Evolutionary conservation across 2,113 vertebrate genomes (phyloP).

Genomic region (Gymnogyps californianus): DNA sequence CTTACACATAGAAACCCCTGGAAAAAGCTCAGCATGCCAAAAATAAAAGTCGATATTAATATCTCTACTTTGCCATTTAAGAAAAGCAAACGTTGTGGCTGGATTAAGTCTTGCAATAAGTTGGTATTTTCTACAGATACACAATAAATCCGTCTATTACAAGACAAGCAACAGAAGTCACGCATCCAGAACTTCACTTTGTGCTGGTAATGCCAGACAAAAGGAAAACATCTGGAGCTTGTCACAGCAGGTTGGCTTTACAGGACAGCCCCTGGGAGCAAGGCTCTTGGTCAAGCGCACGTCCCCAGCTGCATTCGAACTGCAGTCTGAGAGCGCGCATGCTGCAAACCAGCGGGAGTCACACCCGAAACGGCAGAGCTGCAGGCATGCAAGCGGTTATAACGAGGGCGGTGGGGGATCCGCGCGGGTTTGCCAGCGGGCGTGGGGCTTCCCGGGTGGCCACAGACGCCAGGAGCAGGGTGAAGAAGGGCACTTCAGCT

Average conservation of each 20-base stretch:
- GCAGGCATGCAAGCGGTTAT: too few relatives aligned
- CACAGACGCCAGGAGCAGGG: not conserved
- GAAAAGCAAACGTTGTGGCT: too few relatives aligned
- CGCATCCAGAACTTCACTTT: not conserved
- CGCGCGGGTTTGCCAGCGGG: not conserved
- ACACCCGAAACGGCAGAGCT: too few relatives aligned
- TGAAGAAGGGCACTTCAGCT: not conserved
- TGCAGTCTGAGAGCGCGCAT: not conserved
- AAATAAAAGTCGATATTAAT: fast-evolving
- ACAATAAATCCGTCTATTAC: too few relatives aligned
- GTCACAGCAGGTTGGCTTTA: not conserved
- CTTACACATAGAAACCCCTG: too few relatives aligned
- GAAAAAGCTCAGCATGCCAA: too few relatives aligned
- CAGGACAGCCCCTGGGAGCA: not conserved
- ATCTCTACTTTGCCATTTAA: not conserved
- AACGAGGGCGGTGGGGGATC: not conserved
- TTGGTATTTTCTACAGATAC: not conserved
- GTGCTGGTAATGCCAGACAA: not conserved
- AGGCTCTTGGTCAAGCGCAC: not conserved
- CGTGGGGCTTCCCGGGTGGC: not conserved
- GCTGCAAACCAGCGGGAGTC: not conserved
- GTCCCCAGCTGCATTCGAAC: not conserved
- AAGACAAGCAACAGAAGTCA: not conserved
- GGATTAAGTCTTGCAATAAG: not conserved
- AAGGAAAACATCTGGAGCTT: not conserved